Conservation (phyloP, 2,888 invertebrate species). For the Drosophila nr. perissopoda region DNA sequence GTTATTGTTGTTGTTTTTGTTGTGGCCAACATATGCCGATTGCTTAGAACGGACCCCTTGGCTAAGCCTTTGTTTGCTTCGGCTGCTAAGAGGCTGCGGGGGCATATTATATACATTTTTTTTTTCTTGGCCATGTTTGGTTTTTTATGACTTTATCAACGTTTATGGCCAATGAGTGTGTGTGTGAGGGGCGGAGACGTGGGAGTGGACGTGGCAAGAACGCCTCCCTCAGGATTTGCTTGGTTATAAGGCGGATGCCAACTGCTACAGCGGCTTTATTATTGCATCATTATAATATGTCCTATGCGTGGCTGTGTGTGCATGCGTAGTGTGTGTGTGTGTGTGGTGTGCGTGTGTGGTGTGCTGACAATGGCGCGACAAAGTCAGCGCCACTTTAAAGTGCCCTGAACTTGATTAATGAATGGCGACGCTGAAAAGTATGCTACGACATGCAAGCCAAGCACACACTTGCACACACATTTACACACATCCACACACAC, state of each 20-base stretch:
- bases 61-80: conserved; percentile 57
- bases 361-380: conserved; percentile 50
- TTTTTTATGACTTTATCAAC: conserved; percentile 70
- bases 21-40: conserved; percentile 46
- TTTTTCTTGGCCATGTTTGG: conserved; percentile 28
- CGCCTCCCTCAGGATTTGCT: conserved; percentile 57
- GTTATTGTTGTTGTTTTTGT: conserved; percentile 14
- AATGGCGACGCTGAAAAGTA: conserved; percentile 72
- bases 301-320: conserved; percentile 34
- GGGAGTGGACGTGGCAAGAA: conserved; percentile 35
- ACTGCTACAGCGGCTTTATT: conserved; percentile 67
- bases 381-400: conserved; percentile 69
- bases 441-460: conserved; percentile 59
- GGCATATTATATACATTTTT: conserved; percentile 31
- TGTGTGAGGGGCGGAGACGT: neutral
- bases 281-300: conserved; percentile 77
- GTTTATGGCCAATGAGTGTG: conserved; percentile 60
- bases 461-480: conserved; percentile 33
- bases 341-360: conserved; percentile 2
- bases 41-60: conserved; percentile 11
- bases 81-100: conserved; percentile 30
- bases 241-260: conserved; percentile 36
- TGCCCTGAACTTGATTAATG: conserved; percentile 79
- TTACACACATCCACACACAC: conserved; percentile 2
- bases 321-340: conserved; percentile 10